phyloP scores from a whole-genome alignment of 2,113 vertebrate genomes.

The Romanogobio albipinnatus region DNA sequence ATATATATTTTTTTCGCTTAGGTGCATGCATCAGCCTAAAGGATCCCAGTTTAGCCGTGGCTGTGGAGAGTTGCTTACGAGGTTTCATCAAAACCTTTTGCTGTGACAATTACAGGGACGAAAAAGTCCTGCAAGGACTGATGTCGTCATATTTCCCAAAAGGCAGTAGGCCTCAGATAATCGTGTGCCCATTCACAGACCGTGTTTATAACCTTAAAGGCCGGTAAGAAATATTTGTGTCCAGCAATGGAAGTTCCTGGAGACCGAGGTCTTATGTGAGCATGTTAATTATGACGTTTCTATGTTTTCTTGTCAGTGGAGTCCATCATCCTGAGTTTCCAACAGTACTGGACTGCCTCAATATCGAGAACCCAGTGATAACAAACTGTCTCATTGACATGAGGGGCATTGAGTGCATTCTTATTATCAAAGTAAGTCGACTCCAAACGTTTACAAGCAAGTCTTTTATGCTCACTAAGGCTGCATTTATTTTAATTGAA shows the following conservation, averaged over 20 bases:
- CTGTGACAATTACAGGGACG: constrained; percentile 82
- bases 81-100: constrained; percentile 80
- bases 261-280: background rate
- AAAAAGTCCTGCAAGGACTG: constrained; percentile 75
- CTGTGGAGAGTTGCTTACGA: constrained; percentile 81
- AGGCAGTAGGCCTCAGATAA: constrained; percentile 79
- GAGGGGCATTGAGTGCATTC: constrained; percentile 78
- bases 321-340: constrained; percentile 80
- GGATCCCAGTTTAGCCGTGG: constrained; percentile 80
- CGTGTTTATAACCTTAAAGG: constrained; percentile 75
- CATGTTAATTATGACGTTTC: background rate
- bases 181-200: constrained; percentile 76
- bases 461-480: background rate
- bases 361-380: constrained; percentile 78
- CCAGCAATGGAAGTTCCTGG: background rate
- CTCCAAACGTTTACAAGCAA: background rate
- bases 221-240: constrained; percentile 65
- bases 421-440: constrained; percentile 82
- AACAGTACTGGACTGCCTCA: constrained; percentile 79
- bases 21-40: constrained; percentile 82
- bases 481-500: background rate
- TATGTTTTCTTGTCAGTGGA: constrained; percentile 66
- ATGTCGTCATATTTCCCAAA: constrained; percentile 72
- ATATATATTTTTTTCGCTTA: constrained; percentile 46
- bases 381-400: constrained; percentile 85